phyloP scores from a whole-genome alignment of 1,140 invertebrate species.

The Hyles vespertilio region DNA sequence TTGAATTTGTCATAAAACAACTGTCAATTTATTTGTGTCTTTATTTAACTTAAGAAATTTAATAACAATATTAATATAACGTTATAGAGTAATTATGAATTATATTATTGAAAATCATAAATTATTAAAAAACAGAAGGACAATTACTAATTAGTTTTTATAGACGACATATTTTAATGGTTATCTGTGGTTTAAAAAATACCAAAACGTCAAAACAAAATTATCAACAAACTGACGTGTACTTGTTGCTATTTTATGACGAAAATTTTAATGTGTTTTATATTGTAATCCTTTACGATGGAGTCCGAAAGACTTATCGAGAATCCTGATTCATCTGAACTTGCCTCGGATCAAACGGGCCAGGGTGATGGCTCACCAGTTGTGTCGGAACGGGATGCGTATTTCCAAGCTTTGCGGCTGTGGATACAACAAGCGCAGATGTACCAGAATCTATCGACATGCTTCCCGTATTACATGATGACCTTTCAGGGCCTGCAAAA shows the following conservation, averaged over 20 bases:
- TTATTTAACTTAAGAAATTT: no score
- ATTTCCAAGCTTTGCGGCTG: conserved; percentile 71
- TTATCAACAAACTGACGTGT: conserved; percentile 58
- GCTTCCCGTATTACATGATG: conserved; percentile 78
- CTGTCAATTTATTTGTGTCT: no score
- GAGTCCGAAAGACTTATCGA: conserved; percentile 37
- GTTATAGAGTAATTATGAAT: no score
- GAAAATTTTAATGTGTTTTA: conserved; percentile 22
- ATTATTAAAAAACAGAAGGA: no score
- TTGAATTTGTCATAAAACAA: no score
- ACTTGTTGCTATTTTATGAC: conserved; percentile 19
- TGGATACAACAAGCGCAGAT: conserved; percentile 78
- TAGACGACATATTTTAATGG: no score
- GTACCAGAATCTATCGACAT: conserved; percentile 73
- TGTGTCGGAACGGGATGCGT: conserved; percentile 72
- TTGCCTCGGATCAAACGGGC: conserved; percentile 13
- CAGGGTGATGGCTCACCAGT: conserved; percentile 33
- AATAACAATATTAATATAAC: no score
- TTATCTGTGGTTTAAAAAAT: no score
- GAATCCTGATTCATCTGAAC: conserved; percentile 17
- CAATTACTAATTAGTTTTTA: no score
- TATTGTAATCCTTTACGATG: conserved; percentile 31
- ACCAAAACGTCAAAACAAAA: conserved; percentile 16
- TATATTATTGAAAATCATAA: no score
- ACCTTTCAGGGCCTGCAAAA: conserved; percentile 74